These are phyloP conservation scores for Thymelicus lineola DNA, from an alignment of 2,888 invertebrate species.

Conservation along the genomic window DNA sequence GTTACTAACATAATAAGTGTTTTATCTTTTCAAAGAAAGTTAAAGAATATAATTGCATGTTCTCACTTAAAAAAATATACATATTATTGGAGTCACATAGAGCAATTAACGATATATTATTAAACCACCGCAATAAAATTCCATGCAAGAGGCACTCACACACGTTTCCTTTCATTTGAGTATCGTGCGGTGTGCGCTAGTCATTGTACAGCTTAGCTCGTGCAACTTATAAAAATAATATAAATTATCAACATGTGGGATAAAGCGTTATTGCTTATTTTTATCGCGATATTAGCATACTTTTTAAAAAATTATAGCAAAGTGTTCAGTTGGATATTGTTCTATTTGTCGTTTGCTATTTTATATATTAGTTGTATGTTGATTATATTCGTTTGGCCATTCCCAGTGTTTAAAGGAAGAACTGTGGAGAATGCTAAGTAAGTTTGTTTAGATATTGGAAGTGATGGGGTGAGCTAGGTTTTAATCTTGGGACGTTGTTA, in stretches of 20 bases:
- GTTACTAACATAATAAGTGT: too few species aligned
- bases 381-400: constrained; percentile 54
- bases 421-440: constrained; percentile 70
- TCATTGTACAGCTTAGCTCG: neutral
- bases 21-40: too few species aligned
- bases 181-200: neutral
- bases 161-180: constrained; percentile 6
- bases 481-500: neutral
- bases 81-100: too few species aligned
- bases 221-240: neutral
- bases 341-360: constrained; percentile 55
- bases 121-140: neutral
- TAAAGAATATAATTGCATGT: too few species aligned
- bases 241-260: constrained; percentile 22
- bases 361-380: constrained; percentile 53
- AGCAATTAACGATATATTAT: too few species aligned
- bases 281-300: constrained; percentile 3
- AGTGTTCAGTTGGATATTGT: constrained; percentile 59
- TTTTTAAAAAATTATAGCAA: constrained; percentile 54
- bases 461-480: neutral
- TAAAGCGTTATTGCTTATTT: neutral
- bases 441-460: constrained; percentile 48
- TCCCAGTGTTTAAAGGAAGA: constrained; percentile 59
- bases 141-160: neutral
- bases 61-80: too few species aligned